A percentile compares a stretch with the other conserved stretches of the same genome.
Evolutionary conservation across 2,888 invertebrate genomes (phyloP).

Genomic region (Bugulina stolonifera): DNA sequence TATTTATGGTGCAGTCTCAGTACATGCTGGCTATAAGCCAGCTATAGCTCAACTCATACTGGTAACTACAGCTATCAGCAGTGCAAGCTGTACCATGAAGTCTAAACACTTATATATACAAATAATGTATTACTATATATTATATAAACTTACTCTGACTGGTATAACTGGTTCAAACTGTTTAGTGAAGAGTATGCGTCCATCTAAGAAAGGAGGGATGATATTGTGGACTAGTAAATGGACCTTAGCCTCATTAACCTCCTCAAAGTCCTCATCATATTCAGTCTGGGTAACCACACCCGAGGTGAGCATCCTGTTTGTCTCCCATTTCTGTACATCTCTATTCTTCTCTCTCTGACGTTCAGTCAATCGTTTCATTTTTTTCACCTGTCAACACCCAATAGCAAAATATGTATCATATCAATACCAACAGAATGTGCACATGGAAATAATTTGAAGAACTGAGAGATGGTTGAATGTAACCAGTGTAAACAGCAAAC

Average conservation of each 20-base stretch:
- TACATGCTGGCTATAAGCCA: no score
- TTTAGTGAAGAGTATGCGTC: constrained; percentile 96
- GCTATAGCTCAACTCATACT: no score
- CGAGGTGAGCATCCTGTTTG: constrained; percentile 87
- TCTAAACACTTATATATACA: not conserved
- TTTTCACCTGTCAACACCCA: constrained; percentile 62
- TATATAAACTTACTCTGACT: constrained; percentile 59
- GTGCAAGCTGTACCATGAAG: no score
- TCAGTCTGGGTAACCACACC: constrained; percentile 78
- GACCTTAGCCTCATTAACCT: constrained; percentile 87
- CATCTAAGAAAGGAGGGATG: constrained; percentile 96
- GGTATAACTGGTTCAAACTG: constrained; percentile 98
- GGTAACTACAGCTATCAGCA: no score
- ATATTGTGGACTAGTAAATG: constrained; percentile 95
- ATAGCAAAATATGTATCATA: not conserved
- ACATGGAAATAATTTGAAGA: no score
- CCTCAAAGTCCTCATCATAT: constrained; percentile 71
- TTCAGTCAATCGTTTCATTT: constrained; percentile 86
- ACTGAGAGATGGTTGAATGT: no score
- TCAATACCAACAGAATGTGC: no score
- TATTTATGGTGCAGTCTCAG: no score
- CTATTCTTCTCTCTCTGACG: constrained; percentile 91
- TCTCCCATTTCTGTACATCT: constrained; percentile 96
- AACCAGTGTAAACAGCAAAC: no score
- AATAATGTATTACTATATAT: no score